phyloP scores from a whole-genome alignment of 2,888 invertebrate genomes.

The Neoascia interrupta region DNA sequence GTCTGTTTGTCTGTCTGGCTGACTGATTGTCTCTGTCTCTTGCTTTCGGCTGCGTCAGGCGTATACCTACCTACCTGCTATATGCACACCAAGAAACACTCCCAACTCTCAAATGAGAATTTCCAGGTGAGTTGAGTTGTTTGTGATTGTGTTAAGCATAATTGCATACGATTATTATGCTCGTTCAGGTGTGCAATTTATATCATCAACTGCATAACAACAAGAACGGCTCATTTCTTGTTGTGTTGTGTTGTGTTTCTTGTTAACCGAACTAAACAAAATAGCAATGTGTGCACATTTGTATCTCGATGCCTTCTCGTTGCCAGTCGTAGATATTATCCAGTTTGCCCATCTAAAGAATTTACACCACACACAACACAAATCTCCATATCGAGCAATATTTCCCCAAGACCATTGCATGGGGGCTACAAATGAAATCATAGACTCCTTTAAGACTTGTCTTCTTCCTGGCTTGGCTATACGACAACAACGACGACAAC shows the following conservation, averaged over 20 bases:
- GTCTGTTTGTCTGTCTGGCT: constrained; percentile 38
- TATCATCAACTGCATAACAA: constrained; percentile 70
- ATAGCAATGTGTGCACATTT: constrained; percentile 45
- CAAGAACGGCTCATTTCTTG: constrained; percentile 47
- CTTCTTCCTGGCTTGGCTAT: constrained; percentile 17
- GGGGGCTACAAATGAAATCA: constrained; percentile 52
- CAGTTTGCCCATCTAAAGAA: constrained; percentile 65
- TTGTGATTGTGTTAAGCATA: constrained; percentile 78
- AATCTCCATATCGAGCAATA: constrained; percentile 66
- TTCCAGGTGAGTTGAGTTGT: constrained; percentile 69
- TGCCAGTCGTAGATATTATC: constrained; percentile 31
- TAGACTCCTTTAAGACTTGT: constrained; percentile 32
- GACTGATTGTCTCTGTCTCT: constrained; percentile 36
- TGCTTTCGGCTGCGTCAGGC: neutral
- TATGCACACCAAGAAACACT: constrained; percentile 1
- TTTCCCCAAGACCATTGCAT: constrained; percentile 27
- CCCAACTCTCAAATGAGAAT: constrained; percentile 34
- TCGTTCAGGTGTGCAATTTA: constrained; percentile 79
- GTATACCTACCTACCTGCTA: too few relatives aligned
- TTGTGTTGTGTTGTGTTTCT: constrained; percentile 43
- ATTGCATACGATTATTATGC: constrained; percentile 79
- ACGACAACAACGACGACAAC: constrained; percentile 2
- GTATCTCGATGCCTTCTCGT: constrained; percentile 23
- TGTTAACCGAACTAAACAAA: constrained; percentile 66
- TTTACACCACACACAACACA: constrained; percentile 66